Percentiles rank a stretch among this genome's conserved stretches.
phyloP scores from a whole-genome alignment of 1,140 invertebrate species.

The Phortica variegata region DNA sequence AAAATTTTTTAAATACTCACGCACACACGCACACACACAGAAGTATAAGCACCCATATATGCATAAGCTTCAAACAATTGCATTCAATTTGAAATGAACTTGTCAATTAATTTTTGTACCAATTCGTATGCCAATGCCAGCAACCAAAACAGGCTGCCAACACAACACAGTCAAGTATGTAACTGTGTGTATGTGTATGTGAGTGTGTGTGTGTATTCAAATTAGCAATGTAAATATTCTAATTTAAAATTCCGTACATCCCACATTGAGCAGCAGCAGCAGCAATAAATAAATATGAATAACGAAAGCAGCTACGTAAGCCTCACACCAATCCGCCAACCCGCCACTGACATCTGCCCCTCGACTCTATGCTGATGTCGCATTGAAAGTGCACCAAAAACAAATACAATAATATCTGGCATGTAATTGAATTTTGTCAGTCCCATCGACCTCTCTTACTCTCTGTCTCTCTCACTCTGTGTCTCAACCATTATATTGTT shows the following conservation, averaged over 20 bases:
- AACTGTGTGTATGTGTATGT: neutral
- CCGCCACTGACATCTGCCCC: too few species aligned
- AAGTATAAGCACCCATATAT: constrained; percentile 5
- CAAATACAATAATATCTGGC: constrained; percentile 50
- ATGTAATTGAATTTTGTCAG: constrained; percentile 52
- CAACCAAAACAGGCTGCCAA: too few species aligned
- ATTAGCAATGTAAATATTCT: constrained; percentile 54
- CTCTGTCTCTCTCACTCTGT: neutral
- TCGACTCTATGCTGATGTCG: constrained; percentile 14
- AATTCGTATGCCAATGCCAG: constrained; percentile 18
- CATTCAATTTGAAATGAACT: constrained; percentile 36
- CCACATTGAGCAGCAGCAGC: too few species aligned
- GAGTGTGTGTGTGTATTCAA: constrained; percentile 31
- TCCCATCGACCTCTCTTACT: constrained; percentile 5
- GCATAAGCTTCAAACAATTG: constrained; percentile 4
- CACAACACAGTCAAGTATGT: constrained; percentile 11
- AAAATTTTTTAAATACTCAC: neutral
- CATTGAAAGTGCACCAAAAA: constrained; percentile 19
- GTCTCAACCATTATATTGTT: constrained; percentile 32
- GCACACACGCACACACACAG: constrained; percentile 3
- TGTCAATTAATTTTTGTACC: constrained; percentile 47
- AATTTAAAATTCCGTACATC: constrained; percentile 48
- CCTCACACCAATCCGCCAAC: too few species aligned
- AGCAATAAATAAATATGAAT: constrained; percentile 42
- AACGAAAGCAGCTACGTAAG: constrained; percentile 37